phyloP scores from a whole-genome alignment of 92 coral and sea anemone genomes.

The Palythoa caribaeorum region DNA sequence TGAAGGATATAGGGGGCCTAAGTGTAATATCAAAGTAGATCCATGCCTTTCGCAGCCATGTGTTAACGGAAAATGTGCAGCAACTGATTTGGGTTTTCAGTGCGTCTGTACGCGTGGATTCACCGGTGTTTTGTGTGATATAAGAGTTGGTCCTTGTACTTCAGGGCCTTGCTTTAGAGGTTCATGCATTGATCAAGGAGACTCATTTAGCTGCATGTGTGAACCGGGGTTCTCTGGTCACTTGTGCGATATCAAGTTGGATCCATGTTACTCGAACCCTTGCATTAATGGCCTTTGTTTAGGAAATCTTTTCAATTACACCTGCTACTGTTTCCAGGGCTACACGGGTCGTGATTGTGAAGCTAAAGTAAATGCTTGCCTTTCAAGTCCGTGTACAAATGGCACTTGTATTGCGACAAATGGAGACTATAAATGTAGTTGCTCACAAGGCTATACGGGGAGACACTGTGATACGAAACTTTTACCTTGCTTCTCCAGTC shows the following conservation, averaged over 20 bases:
- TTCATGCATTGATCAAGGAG: constrained; percentile 52
- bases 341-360: constrained; percentile 72
- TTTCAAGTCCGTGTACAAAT: constrained; percentile 69
- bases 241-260: constrained; percentile 44
- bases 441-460: constrained; percentile 69
- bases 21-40: constrained; percentile 49
- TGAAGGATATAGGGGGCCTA: constrained; percentile 76
- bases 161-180: constrained; percentile 79
- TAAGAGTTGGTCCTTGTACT: constrained; percentile 52
- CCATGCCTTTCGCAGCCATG: constrained; percentile 61
- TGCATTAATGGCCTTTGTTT: constrained; percentile 76
- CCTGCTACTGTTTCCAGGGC: constrained; percentile 77
- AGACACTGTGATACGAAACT: constrained; percentile 33
- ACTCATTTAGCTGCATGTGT: constrained; percentile 58
- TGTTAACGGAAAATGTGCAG: constrained; percentile 57
- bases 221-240: constrained; percentile 63
- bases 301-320: constrained; percentile 40
- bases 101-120: constrained; percentile 79
- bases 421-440: constrained; percentile 64
- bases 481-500: constrained; percentile 52
- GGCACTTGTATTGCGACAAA: constrained; percentile 64
- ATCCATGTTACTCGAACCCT: constrained; percentile 73
- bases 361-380: constrained; percentile 52
- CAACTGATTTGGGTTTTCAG: constrained; percentile 20
- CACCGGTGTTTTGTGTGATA: constrained; percentile 65